Conservation (phyloP, 1,140 invertebrate genomes). For the Tenebrio molitor region DNA sequence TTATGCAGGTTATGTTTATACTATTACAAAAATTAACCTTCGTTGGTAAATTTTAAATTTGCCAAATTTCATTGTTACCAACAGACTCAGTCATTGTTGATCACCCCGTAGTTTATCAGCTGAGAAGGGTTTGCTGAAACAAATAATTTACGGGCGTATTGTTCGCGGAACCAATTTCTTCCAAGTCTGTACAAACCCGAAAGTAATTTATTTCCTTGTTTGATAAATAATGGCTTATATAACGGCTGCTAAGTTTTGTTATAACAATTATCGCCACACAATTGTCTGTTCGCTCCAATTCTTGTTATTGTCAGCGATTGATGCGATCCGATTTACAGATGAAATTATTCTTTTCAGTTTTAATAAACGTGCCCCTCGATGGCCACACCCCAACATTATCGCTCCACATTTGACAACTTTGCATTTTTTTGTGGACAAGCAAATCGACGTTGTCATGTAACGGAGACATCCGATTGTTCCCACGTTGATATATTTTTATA, state of each 20-base stretch:
- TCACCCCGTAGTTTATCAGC: background rate
- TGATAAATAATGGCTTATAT: slow-evolving; percentile 1
- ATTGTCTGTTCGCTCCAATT: background rate
- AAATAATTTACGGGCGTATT: slow-evolving; percentile 8
- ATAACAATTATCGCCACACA: background rate
- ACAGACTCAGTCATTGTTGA: too few species aligned
- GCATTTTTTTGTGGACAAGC: too few species aligned
- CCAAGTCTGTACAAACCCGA: background rate
- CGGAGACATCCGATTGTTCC: too few species aligned
- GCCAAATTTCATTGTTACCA: too few species aligned
- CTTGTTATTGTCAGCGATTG: slow-evolving; percentile 1
- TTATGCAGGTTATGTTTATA: too few species aligned
- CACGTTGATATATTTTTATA: too few species aligned
- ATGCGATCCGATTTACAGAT: background rate
- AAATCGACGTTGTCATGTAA: too few species aligned
- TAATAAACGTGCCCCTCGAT: too few species aligned
- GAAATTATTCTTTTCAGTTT: background rate
- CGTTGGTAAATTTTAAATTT: too few species aligned
- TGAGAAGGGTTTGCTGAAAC: slow-evolving; percentile 2
- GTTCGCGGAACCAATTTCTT: slow-evolving; percentile 7
- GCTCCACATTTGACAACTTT: too few species aligned
- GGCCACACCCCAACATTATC: too few species aligned
- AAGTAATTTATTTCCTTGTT: slow-evolving; percentile 2
- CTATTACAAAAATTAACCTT: too few species aligned
- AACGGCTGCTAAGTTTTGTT: background rate